phyloP scores from a whole-genome alignment of 2,113 vertebrate genomes.

The Siniperca chuatsi region DNA sequence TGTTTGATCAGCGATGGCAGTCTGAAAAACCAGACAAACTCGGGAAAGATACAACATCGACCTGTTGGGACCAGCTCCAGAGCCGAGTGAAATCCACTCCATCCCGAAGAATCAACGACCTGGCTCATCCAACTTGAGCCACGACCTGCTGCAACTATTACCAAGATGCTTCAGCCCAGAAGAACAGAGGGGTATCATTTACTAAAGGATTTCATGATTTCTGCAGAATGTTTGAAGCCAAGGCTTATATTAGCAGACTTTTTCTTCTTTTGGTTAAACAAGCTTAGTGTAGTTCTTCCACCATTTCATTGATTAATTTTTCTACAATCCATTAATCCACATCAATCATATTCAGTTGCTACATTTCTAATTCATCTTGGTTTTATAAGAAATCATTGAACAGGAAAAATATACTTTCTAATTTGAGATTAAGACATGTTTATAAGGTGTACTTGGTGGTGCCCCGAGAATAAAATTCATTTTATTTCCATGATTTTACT shows the following conservation, averaged over 20 bases:
- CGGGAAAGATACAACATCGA: slow-evolving; percentile 33
- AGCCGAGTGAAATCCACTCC: slow-evolving; percentile 6
- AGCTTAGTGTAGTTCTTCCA: background rate
- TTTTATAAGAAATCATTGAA: background rate
- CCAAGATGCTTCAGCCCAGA: background rate
- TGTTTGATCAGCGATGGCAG: slow-evolving; percentile 60
- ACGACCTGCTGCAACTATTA: slow-evolving; percentile 22
- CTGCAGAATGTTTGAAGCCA: background rate
- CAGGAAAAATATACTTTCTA: slow-evolving; percentile 1
- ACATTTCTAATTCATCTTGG: background rate
- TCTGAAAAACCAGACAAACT: slow-evolving; percentile 56
- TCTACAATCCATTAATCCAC: slow-evolving; percentile 4
- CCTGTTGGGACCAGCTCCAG: slow-evolving; percentile 27
- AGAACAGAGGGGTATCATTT: slow-evolving; percentile 8
- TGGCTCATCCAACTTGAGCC: slow-evolving; percentile 2
- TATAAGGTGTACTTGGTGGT: background rate
- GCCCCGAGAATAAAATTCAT: background rate
- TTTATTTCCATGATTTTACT: background rate
- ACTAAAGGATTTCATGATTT: background rate
- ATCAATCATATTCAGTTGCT: background rate
- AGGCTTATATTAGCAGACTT: background rate
- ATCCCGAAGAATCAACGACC: slow-evolving; percentile 33
- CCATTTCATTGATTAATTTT: background rate
- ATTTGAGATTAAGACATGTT: background rate
- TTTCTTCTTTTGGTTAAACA: background rate